Evolutionary conservation across 1,140 invertebrate species (phyloP).

Genomic region (Lineus longissimus): DNA sequence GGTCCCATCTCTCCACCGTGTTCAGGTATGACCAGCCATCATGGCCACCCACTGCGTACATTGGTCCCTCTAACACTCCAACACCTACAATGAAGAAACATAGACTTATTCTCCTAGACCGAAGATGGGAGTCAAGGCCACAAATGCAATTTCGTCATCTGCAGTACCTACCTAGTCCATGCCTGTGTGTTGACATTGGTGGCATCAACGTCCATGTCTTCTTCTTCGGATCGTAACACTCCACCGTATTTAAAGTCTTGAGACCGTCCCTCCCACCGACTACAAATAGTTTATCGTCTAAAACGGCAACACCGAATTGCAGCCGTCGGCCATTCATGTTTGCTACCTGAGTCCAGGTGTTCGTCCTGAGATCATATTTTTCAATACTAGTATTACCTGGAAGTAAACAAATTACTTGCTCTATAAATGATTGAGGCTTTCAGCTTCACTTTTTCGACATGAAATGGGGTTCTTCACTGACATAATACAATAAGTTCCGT

Average conservation of each 20-base stretch:
- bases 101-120: constrained; percentile 5
- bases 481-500: too few species aligned
- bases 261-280: constrained; percentile 90
- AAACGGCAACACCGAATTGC: constrained; percentile 85
- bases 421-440: too few species aligned
- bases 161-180: constrained; percentile 65
- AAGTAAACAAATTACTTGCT: constrained; percentile 12
- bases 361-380: constrained; percentile 78
- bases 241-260: constrained; percentile 85
- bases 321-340: constrained; percentile 74
- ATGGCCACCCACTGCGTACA: constrained; percentile 92
- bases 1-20: constrained; percentile 89
- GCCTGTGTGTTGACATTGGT: constrained; percentile 86
- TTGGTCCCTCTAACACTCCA: constrained; percentile 77
- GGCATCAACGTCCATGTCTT: constrained; percentile 75
- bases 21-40: constrained; percentile 92
- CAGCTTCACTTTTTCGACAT: too few species aligned
- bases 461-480: too few species aligned
- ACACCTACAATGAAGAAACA: constrained; percentile 62
- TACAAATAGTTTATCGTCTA: constrained; percentile 76
- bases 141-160: background rate
- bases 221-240: constrained; percentile 74
- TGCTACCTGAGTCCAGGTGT: constrained; percentile 75
- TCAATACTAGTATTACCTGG: constrained; percentile 81
- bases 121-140: background rate